Evolutionary conservation across 1,140 invertebrate species (phyloP).

Genomic region (Bicyclus anynana): DNA sequence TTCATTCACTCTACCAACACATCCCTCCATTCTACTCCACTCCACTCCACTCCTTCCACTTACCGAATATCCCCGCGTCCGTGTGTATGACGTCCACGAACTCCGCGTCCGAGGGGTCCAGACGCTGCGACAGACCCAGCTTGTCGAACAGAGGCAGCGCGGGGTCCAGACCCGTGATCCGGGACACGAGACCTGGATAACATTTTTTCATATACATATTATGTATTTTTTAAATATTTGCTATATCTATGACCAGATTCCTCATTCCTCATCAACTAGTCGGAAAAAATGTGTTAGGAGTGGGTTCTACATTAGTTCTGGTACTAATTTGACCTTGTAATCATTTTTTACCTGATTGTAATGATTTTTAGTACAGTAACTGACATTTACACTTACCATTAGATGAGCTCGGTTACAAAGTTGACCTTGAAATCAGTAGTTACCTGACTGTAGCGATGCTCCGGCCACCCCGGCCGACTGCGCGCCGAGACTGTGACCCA

Average conservation of each 20-base stretch:
- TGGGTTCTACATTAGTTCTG: too few relatives aligned
- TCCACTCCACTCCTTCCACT: too few relatives aligned
- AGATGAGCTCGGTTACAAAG: too few relatives aligned
- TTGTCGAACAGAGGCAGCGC: slow-evolving; percentile 78
- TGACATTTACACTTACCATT: too few relatives aligned
- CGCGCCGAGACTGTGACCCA: slow-evolving; percentile 80
- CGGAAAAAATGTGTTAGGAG: too few relatives aligned
- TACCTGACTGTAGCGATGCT: slow-evolving; percentile 52
- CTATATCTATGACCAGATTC: too few relatives aligned
- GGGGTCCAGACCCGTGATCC: slow-evolving; percentile 80
- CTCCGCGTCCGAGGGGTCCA: slow-evolving; percentile 68
- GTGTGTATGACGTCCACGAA: slow-evolving; percentile 80
- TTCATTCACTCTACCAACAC: too few relatives aligned
- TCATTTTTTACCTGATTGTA: too few relatives aligned
- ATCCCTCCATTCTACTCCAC: too few relatives aligned
- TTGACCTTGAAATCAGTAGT: neutral
- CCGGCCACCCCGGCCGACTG: slow-evolving; percentile 80
- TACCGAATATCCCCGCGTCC: slow-evolving; percentile 79
- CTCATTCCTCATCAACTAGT: too few relatives aligned
- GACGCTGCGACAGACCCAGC: slow-evolving; percentile 49
- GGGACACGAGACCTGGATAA: slow-evolving; percentile 48
- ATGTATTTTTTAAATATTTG: neutral
- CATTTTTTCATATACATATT: neutral
- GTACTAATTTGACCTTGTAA: too few relatives aligned
- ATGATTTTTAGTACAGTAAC: too few relatives aligned